These are phyloP conservation scores for Stegodyphus mimosarum DNA, from an alignment of 1,140 invertebrate species.

Conservation along the genomic window DNA sequence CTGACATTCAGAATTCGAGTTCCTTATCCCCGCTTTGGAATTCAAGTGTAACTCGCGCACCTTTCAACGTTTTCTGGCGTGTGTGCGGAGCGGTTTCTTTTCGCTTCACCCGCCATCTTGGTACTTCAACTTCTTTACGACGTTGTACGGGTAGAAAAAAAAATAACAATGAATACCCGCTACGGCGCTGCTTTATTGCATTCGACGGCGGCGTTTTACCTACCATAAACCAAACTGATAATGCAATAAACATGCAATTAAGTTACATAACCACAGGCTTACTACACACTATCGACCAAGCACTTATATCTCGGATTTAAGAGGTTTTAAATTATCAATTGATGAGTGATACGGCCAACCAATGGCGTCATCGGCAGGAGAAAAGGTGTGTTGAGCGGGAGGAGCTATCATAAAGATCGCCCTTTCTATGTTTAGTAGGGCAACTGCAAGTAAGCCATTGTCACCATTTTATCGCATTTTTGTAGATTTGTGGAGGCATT, in stretches of 20 bases:
- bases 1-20: too few species aligned
- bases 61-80: too few species aligned
- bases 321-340: conserved; percentile 61
- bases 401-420: conserved; percentile 50
- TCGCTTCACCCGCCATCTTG: conserved; percentile 1
- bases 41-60: too few species aligned
- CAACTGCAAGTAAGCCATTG: conserved; percentile 6
- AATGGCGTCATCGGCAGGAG: conserved; percentile 37
- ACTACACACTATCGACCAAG: conserved; percentile 36
- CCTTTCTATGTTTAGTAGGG: conserved; percentile 41
- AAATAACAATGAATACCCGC: conserved; percentile 43
- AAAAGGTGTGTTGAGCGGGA: conserved; percentile 56
- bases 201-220: conserved; percentile 52
- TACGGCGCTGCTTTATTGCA: conserved; percentile 46
- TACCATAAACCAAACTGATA: conserved; percentile 61
- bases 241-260: conserved; percentile 62
- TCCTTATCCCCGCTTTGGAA: too few species aligned
- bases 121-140: conserved; percentile 28
- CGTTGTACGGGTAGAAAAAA: conserved; percentile 36
- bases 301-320: conserved; percentile 56
- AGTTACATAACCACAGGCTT: conserved; percentile 57
- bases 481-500: conserved; percentile 24
- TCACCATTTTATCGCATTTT: conserved; percentile 32
- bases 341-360: conserved; percentile 50
- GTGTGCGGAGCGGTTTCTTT: background rate